A percentile compares a stretch with the other conserved stretches of the same genome.
Evolutionary conservation across 2,888 invertebrate species (phyloP).

Genomic region (Colletes collaris): DNA sequence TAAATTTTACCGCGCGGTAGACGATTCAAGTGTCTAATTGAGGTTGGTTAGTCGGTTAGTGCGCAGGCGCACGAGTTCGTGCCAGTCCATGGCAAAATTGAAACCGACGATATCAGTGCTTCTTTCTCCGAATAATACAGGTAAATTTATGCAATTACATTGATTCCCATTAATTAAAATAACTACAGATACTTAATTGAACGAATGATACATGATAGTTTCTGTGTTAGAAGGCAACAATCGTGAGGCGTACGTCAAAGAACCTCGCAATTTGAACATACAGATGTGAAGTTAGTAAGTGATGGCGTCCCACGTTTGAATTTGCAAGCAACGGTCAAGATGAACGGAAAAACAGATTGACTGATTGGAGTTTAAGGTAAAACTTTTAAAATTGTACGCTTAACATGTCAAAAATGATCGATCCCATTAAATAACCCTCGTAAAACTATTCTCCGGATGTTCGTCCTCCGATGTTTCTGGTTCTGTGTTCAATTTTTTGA

Average conservation of each 20-base stretch:
- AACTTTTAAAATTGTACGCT: background rate
- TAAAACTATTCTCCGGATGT: slow-evolving; percentile 74
- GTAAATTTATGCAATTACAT: background rate
- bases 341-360: background rate
- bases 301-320: slow-evolving; percentile 1
- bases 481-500: slow-evolving; percentile 81
- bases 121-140: background rate
- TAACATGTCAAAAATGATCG: background rate
- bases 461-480: slow-evolving; percentile 82
- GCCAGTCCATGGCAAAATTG: background rate
- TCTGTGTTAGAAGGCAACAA: slow-evolving; percentile 25
- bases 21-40: slow-evolving; percentile 4
- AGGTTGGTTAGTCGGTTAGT: background rate
- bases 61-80: background rate
- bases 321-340: slow-evolving; percentile 4
- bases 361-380: slow-evolving; percentile 1
- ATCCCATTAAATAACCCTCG: slow-evolving; percentile 68
- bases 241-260: slow-evolving; percentile 1
- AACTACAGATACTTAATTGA: slow-evolving; percentile 10
- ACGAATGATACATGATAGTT: background rate
- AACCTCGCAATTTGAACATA: slow-evolving; percentile 1
- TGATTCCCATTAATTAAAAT: slow-evolving; percentile 2
- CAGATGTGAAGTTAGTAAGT: background rate
- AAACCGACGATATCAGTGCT: background rate
- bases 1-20: background rate